phyloP scores from a whole-genome alignment of 1,140 invertebrate genomes.

The Lasaia peninsularis region DNA sequence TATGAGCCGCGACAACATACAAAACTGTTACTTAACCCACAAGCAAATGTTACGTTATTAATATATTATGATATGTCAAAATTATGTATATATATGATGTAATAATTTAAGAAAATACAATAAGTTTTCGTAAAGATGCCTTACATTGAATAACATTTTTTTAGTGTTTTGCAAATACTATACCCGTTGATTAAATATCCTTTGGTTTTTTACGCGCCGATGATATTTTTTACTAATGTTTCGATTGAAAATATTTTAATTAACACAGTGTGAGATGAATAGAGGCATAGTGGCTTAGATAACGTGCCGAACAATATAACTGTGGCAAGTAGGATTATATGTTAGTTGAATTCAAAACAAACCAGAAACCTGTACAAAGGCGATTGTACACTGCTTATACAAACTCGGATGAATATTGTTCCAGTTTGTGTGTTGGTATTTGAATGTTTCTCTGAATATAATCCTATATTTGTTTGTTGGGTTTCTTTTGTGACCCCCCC shows the following conservation, averaged over 20 bases:
- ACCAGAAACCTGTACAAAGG: slow-evolving; percentile 34
- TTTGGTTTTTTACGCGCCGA: slow-evolving; percentile 21
- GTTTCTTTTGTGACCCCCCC: slow-evolving; percentile 48
- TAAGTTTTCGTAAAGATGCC: slow-evolving; percentile 73
- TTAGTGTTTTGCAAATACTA: slow-evolving; percentile 47
- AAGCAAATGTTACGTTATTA: slow-evolving; percentile 65
- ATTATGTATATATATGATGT: slow-evolving; percentile 76
- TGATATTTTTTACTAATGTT: slow-evolving; percentile 30
- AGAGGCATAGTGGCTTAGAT: slow-evolving; percentile 57
- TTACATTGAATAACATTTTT: slow-evolving; percentile 62
- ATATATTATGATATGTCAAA: slow-evolving; percentile 67
- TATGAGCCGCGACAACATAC: slow-evolving; percentile 38
- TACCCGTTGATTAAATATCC: slow-evolving; percentile 38
- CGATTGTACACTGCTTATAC: slow-evolving; percentile 48
- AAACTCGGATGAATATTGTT: slow-evolving; percentile 40
- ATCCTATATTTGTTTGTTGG: slow-evolving; percentile 74
- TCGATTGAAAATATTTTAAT: slow-evolving; percentile 55
- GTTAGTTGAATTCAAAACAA: slow-evolving; percentile 46
- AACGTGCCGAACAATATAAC: slow-evolving; percentile 49
- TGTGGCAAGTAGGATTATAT: slow-evolving; percentile 66
- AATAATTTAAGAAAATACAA: slow-evolving; percentile 74
- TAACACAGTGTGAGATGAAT: slow-evolving; percentile 64
- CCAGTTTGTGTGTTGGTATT: slow-evolving; percentile 67
- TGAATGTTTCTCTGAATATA: slow-evolving; percentile 75
- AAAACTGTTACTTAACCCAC: slow-evolving; percentile 58